These are phyloP conservation scores for Lottia scabra DNA, from an alignment of 2,888 invertebrate genomes.

Conservation along the genomic window DNA sequence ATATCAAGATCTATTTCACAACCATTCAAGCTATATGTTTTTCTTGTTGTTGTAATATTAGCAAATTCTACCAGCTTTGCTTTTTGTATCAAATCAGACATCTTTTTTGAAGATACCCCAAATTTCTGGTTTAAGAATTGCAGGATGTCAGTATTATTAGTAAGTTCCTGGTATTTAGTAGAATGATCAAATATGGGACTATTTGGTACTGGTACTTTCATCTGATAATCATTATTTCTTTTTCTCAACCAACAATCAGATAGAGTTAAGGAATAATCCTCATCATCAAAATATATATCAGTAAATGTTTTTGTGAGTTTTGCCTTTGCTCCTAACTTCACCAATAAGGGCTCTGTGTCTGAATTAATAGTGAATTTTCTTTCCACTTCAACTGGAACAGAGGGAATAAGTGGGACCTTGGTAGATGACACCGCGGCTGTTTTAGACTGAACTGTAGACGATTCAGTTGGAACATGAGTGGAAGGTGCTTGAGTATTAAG, in stretches of 20 bases:
- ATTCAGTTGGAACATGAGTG: neutral
- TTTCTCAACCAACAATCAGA: constrained; percentile 56
- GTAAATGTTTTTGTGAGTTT: constrained; percentile 41
- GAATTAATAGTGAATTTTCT: constrained; percentile 50
- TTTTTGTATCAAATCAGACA: constrained; percentile 32
- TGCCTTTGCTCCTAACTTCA: constrained; percentile 49
- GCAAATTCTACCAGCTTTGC: constrained; percentile 49
- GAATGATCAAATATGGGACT: constrained; percentile 14
- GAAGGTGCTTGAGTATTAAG: neutral
- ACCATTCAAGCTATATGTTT: constrained; percentile 43
- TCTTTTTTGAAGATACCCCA: constrained; percentile 19
- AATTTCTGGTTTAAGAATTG: constrained; percentile 24
- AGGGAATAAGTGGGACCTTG: constrained; percentile 2
- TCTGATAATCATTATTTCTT: constrained; percentile 53
- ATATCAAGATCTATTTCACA: constrained; percentile 51
- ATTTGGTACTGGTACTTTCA: constrained; percentile 36
- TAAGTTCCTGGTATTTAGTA: constrained; percentile 41
- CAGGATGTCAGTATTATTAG: constrained; percentile 40
- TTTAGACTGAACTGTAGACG: neutral
- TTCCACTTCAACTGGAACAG: constrained; percentile 46
- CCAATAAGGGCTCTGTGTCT: constrained; percentile 43
- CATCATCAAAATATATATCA: constrained; percentile 59
- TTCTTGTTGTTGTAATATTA: constrained; percentile 47
- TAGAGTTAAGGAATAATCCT: constrained; percentile 47
- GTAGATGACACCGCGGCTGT: neutral